Evolutionary conservation across 2,888 invertebrate species (phyloP).

Genomic region (Drosophila nigricruria): DNA sequence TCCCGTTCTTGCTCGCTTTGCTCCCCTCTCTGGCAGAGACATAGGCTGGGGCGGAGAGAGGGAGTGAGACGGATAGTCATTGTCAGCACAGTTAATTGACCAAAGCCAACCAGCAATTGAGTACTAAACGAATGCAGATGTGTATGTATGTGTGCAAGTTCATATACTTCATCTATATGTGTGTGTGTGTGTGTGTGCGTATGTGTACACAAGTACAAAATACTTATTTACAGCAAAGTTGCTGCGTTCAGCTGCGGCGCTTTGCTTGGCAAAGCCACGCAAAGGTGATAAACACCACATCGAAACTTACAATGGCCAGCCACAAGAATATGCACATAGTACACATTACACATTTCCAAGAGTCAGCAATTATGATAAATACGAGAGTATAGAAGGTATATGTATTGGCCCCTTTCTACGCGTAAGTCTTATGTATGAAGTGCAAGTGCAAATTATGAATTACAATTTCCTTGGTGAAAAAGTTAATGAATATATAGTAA

Average conservation of each 20-base stretch:
- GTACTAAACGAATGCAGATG: conserved; percentile 15
- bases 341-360: conserved; percentile 3
- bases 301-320: conserved; percentile 21
- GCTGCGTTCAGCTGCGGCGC: conserved; percentile 60
- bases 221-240: conserved; percentile 34
- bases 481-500: background rate
- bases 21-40: background rate
- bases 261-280: conserved; percentile 29
- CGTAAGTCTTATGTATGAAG: background rate
- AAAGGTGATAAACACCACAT: conserved; percentile 46
- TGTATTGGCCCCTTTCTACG: conserved; percentile 1
- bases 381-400: background rate
- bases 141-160: background rate
- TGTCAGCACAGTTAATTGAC: conserved; percentile 75
- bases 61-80: conserved; percentile 15
- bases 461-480: conserved; percentile 2
- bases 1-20: background rate
- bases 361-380: conserved; percentile 14
- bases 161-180: background rate
- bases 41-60: background rate
- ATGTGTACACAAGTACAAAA: conserved; percentile 4
- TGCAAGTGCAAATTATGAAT: conserved; percentile 1
- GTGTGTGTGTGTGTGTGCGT: background rate
- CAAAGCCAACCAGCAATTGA: conserved; percentile 49
- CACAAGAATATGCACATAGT: conserved; percentile 10